phyloP scores from a whole-genome alignment of 2,113 vertebrate species.

The Anas platyrhynchos region DNA sequence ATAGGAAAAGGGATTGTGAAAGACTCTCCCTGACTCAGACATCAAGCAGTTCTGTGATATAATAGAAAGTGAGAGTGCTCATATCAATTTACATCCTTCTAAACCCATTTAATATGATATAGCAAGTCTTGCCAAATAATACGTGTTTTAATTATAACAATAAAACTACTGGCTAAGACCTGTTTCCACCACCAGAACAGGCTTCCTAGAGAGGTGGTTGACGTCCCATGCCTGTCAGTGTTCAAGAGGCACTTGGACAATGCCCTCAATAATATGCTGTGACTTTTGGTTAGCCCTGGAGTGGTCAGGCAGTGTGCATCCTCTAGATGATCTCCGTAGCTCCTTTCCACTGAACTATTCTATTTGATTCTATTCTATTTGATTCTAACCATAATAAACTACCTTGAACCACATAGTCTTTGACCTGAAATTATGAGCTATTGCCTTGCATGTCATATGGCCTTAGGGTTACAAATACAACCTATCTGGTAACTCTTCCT shows the following conservation, averaged over 20 bases:
- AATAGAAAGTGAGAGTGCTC: not conserved
- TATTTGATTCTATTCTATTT: not conserved
- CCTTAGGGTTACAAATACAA: not conserved
- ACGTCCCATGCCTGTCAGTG: not conserved
- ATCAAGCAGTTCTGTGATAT: not conserved
- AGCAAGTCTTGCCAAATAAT: not conserved
- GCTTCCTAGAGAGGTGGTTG: not conserved
- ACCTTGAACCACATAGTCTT: not conserved
- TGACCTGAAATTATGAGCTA: not conserved
- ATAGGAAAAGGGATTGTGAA: not conserved
- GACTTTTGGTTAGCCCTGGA: not conserved
- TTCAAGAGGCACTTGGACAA: not conserved
- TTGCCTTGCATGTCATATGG: rapidly evolving
- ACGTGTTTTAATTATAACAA: not conserved
- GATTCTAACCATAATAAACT: not conserved
- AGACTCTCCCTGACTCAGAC: not conserved
- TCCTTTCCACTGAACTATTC: not conserved
- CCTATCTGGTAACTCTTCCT: not conserved
- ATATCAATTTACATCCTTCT: not conserved
- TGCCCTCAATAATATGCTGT: not conserved
- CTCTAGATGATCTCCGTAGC: not conserved
- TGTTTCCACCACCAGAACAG: not conserved
- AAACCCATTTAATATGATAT: not conserved
- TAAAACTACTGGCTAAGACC: not conserved
- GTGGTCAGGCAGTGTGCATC: not conserved